phyloP scores from a whole-genome alignment of 2,888 invertebrate genomes.

The Desoria tigrina region DNA sequence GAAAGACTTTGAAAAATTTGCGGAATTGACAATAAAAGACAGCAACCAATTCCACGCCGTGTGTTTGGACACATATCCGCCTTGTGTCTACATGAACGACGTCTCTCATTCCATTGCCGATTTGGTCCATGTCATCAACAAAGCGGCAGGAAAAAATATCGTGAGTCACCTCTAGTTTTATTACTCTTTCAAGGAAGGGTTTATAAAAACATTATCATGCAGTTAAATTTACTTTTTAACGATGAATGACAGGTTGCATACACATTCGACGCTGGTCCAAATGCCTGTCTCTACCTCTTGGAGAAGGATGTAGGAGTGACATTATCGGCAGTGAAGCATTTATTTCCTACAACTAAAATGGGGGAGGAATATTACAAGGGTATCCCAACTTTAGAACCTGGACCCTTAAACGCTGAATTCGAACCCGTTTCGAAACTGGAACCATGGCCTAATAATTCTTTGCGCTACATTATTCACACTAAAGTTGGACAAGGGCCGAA shows the following conservation, averaged over 20 bases:
- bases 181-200: conserved; percentile 16
- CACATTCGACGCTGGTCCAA: conserved; percentile 98
- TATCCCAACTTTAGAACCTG: conserved; percentile 55
- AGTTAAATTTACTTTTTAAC: neutral
- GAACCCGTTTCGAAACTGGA: conserved; percentile 55
- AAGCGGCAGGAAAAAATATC: conserved; percentile 64
- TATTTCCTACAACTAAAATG: conserved; percentile 66
- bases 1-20: conserved; percentile 79
- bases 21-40: conserved; percentile 93
- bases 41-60: conserved; percentile 96
- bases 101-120: conserved; percentile 77
- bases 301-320: conserved; percentile 73
- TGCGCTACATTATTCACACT: conserved; percentile 83
- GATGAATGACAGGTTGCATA: conserved; percentile 71
- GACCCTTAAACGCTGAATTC: neutral
- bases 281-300: conserved; percentile 84
- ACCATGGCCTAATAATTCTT: conserved; percentile 61
- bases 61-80: conserved; percentile 90
- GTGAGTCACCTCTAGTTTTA: conserved; percentile 57
- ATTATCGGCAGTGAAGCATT: conserved; percentile 67
- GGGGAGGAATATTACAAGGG: conserved; percentile 63
- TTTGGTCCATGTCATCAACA: conserved; percentile 82
- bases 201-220: neutral
- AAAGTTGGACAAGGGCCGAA: conserved; percentile 78
- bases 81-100: conserved; percentile 89